Evolutionary conservation across 92 coral and sea anemone species (phyloP), one percentile per base, ranked within the genome.

Genomic region (Pocillopora grandis): DNA sequence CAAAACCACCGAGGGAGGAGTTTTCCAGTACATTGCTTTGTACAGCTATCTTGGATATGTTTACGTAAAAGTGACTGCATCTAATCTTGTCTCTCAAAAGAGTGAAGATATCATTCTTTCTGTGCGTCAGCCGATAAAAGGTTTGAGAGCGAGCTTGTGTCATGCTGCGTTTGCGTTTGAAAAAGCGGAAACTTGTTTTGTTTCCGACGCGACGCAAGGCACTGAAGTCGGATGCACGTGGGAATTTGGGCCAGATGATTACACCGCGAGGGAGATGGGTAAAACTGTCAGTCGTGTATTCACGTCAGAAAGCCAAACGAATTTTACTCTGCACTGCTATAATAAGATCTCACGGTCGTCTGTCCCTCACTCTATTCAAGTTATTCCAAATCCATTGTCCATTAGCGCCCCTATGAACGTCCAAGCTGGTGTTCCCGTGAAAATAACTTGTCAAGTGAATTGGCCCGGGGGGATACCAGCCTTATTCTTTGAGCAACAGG

Each of bases 391-490:
- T 42, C 98, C 95, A 9, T 80, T 94, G 13, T 77, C 89, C 5
- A 77, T 94, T 70, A 60, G 60, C 8, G 70, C 83, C 12, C 80
- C 90, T 35, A n/a, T 71, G 9, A 68, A 58, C 13, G 85, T 89
- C 4, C 86, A 86, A 71, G 89, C 91, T 17, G 72, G 56, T 12
- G 61, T 36, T 58, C 76, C 20, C 0, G 85, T 87, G 23, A 86
- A 75, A 8, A 42, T 94, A 21, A 81, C 71, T 0, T 94, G 98
- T 62, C 84, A 60, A 65, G 42, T 91, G 1, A 79, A 86, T 67
- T 94, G 95, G 98, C 78, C 88, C 27, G 74, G 81, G 75, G 93
- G 90, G 17, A 76, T 92, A 60, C 83, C 92, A 1, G 74, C 81
- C 11, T 58, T 66, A 20, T 93, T 91, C 65, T 93, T 89, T 63